A percentile compares a stretch with the other conserved stretches of the same genome.
These are phyloP conservation scores for Rhizoglyphus robini DNA, from an alignment of 1,140 invertebrate genomes.

Conservation along the genomic window DNA sequence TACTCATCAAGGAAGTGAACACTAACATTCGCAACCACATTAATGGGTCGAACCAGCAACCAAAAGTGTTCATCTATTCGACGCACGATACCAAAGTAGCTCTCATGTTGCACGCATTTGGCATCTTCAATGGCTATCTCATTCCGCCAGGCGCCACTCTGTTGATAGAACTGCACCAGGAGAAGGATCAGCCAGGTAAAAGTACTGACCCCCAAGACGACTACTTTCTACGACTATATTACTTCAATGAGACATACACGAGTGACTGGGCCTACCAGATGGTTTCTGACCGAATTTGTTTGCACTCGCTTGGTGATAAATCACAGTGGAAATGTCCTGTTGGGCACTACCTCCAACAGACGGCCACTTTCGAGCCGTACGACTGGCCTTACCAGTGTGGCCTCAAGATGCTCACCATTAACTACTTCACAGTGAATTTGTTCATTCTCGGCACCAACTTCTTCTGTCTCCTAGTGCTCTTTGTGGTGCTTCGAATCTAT, in stretches of 20 bases:
- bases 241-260: constrained; percentile 11
- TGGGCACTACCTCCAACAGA: not conserved
- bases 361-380: not conserved
- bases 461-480: not conserved
- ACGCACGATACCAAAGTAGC: constrained; percentile 14
- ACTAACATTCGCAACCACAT: not conserved
- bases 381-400: constrained; percentile 1
- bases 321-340: not conserved
- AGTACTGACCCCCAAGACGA: not conserved
- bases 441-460: not conserved
- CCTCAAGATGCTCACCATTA: not conserved
- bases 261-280: not conserved
- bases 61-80: constrained; percentile 14
- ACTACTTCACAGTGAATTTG: not conserved
- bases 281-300: not conserved
- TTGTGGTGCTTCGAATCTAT: not conserved
- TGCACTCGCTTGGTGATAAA: not conserved
- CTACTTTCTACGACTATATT: constrained; percentile 17
- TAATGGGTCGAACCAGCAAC: not conserved
- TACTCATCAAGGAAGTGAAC: not conserved
- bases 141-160: constrained; percentile 1
- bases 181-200: not conserved
- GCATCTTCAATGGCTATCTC: constrained; percentile 1
- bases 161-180: constrained; percentile 11
- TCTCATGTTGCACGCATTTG: not conserved